Conservation (phyloP, 2,888 invertebrate genomes). For the Arctia plantaginis region DNA sequence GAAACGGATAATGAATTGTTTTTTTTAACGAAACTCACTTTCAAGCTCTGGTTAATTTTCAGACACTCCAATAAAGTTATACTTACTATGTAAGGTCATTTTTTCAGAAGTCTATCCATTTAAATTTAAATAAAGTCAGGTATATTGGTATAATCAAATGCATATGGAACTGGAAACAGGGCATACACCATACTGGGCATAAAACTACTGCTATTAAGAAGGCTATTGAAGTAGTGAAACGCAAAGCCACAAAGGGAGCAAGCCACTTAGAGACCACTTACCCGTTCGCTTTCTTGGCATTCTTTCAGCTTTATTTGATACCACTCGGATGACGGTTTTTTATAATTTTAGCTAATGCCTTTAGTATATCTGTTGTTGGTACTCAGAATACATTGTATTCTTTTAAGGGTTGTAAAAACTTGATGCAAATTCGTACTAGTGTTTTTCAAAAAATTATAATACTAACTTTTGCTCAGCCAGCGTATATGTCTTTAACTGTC, state of each 20-base stretch:
- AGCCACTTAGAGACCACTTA: constrained; percentile 66
- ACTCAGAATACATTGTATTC: background rate
- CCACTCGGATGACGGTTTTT: constrained; percentile 44
- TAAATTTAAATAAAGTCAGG: background rate
- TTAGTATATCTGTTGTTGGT: constrained; percentile 5
- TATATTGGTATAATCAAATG: constrained; percentile 26
- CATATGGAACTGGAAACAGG: constrained; percentile 40
- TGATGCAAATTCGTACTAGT: background rate
- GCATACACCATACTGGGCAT: constrained; percentile 51
- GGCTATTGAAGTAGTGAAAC: constrained; percentile 66
- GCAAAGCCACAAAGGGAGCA: constrained; percentile 70
- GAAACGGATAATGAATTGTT: background rate
- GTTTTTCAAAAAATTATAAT: no score
- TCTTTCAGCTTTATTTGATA: constrained; percentile 67
- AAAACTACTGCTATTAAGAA: constrained; percentile 64
- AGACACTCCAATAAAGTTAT: background rate
- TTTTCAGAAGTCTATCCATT: background rate
- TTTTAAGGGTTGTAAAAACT: background rate
- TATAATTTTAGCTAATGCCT: constrained; percentile 41
- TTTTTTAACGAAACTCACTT: background rate
- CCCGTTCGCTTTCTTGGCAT: constrained; percentile 70
- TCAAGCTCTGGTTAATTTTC: background rate
- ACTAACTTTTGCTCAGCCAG: no score
- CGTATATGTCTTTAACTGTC: no score
- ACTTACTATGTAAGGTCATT: background rate